These are phyloP conservation scores for Pseudomyrmex dendroicus DNA, from an alignment of 1,140 invertebrate species.

Conservation along the genomic window DNA sequence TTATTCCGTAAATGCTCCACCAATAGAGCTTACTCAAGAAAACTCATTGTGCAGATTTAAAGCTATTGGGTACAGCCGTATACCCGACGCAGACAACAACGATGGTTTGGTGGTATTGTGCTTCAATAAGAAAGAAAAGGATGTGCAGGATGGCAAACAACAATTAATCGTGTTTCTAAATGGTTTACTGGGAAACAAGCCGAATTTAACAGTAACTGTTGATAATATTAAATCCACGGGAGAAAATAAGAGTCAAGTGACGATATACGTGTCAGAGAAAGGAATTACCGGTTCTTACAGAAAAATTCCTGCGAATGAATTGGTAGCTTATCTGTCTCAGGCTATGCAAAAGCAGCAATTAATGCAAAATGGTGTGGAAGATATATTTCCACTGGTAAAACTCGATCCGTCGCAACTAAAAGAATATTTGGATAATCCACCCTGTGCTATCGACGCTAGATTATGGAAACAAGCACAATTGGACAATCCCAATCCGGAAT, in stretches of 20 bases:
- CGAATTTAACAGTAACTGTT: constrained; percentile 91
- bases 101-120: constrained; percentile 94
- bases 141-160: constrained; percentile 91
- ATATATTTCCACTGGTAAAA: constrained; percentile 87
- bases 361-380: constrained; percentile 88
- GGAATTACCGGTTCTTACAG: constrained; percentile 87
- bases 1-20: constrained; percentile 89
- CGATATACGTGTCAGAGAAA: constrained; percentile 93
- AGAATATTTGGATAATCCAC: constrained; percentile 95
- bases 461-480: constrained; percentile 96
- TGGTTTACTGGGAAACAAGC: constrained; percentile 92
- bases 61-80: constrained; percentile 94
- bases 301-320: constrained; percentile 91
- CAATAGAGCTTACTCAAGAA: constrained; percentile 93
- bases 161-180: constrained; percentile 89
- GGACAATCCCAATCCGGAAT: constrained; percentile 96
- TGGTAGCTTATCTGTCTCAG: constrained; percentile 89
- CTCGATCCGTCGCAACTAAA: constrained; percentile 92
- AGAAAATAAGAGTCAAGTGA: constrained; percentile 91
- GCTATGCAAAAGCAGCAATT: constrained; percentile 89
- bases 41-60: constrained; percentile 97
- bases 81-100: constrained; percentile 93
- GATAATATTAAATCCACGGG: constrained; percentile 91
- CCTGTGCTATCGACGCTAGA: constrained; percentile 91
- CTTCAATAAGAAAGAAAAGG: constrained; percentile 92